Percentiles rank a stretch among this genome's conserved stretches.
Evolutionary conservation across 2,113 vertebrate species (phyloP).

Genomic region (Sinocyclocheilus anshuiensis): DNA sequence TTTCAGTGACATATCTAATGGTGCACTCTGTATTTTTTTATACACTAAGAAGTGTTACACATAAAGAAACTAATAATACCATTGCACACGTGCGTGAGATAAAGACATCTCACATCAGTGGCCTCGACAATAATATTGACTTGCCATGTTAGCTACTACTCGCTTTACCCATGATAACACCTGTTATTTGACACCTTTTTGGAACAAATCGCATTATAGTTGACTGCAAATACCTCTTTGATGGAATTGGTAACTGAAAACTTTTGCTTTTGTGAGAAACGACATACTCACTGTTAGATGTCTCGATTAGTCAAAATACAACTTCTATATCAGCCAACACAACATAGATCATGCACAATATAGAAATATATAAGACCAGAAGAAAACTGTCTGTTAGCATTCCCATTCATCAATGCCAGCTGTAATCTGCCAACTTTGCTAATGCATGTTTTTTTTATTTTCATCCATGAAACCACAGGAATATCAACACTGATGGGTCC

Average conservation of each 20-base stretch:
- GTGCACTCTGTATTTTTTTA: not conserved
- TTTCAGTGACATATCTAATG: not conserved
- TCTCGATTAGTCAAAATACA: not conserved
- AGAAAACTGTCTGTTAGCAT: not conserved
- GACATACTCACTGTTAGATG: not conserved
- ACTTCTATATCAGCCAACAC: not conserved
- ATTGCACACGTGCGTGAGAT: not conserved
- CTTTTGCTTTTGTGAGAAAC: not conserved
- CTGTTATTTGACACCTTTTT: not conserved
- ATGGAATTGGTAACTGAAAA: not conserved
- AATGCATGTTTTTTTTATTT: not conserved
- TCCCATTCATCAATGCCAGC: not conserved
- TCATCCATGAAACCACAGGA: not conserved
- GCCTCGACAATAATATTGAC: not conserved
- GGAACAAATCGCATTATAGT: not conserved
- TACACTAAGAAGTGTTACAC: not conserved
- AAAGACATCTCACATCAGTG: not conserved
- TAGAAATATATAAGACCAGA: not conserved
- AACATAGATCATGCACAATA: not conserved
- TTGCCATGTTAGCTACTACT: not conserved
- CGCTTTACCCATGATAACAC: not conserved
- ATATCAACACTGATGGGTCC: not conserved
- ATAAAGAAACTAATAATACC: not conserved
- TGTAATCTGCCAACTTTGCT: not conserved
- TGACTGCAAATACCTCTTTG: not conserved